Conservation (phyloP, 2,888 invertebrate genomes). For the Agrotis ipsilon region DNA sequence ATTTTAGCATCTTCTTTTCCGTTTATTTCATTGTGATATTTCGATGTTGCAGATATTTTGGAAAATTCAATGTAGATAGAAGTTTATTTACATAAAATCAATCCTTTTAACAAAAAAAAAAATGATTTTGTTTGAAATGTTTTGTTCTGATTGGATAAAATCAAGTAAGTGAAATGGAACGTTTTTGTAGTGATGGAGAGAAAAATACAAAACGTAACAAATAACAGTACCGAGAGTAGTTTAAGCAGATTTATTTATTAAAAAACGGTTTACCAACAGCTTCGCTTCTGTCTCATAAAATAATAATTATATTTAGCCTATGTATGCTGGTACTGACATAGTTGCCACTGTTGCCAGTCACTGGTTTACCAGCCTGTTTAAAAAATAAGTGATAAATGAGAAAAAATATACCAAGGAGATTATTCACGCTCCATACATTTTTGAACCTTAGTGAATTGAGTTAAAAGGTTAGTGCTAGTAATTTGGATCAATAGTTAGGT, state of each 20-base stretch:
- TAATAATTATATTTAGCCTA: too few relatives aligned
- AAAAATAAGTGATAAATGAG: too few relatives aligned
- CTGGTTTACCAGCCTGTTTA: too few relatives aligned
- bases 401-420: too few relatives aligned
- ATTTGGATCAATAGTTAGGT: too few relatives aligned
- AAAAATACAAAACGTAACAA: neutral
- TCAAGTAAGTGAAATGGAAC: slow-evolving; percentile 50
- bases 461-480: too few relatives aligned
- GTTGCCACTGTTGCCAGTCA: too few relatives aligned
- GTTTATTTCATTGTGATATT: neutral
- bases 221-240: neutral
- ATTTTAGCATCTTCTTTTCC: slow-evolving; percentile 1
- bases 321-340: too few relatives aligned
- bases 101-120: neutral
- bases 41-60: neutral
- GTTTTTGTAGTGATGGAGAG: slow-evolving; percentile 16
- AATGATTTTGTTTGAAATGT: slow-evolving; percentile 11
- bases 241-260: neutral
- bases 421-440: too few relatives aligned
- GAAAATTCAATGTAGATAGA: neutral
- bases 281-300: too few relatives aligned
- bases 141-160: neutral
- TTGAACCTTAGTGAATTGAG: too few relatives aligned
- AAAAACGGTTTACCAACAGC: too few relatives aligned
- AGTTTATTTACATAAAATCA: neutral